Evolutionary conservation across 2,113 vertebrate genomes (phyloP), one percentile per base, ranked within the genome.

Genomic region (Macrotus californicus): DNA sequence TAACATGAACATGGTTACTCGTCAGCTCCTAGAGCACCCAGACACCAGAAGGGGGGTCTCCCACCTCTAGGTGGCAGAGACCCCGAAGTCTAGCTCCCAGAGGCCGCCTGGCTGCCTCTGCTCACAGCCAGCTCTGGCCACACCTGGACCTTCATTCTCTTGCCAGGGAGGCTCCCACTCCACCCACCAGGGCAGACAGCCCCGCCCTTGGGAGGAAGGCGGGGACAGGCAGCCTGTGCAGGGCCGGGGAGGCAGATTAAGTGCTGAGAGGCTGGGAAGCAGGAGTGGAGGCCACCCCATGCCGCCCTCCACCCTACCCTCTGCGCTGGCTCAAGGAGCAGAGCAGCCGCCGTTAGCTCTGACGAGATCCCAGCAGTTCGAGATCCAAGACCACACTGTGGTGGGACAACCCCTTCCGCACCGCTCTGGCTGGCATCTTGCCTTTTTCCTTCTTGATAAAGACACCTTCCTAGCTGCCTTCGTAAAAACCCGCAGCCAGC

Each of bases 291-390:
- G 41, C 41, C 1, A 0, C 12, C 80, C 85, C 34, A 7, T 0
- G 43, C 12, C 59, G 96, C 93, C 92, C 90, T 86, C 91, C 36
- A 11, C 93, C 61, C 75, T 76, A 11, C 93, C 72, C 72, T 79
- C 90, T 73, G 50, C 46, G 61, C 56, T 70, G 69, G 96, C 92
- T 89, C 92, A 95, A 93, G 0, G 22, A 76, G 94, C 52, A 15
- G 77, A 97, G 93, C 50, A 61, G 93, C 54, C 96, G 83, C 80
- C 86, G 83, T 41, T 83, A 94, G 96, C 93, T n/a, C 2, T 43
- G 96, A 93, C 31, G 82, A 93, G 80, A 97, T 59, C 72, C 52
- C 36, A 75, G 95, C n/a, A 15, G 96, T 79, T 83, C 52, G 75
- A 86, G 89, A 79, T 88, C 94, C 81, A 48, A 4, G 50, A 24